phyloP scores from a whole-genome alignment of 2,113 vertebrate genomes.

The Psephotus haematonotus region DNA sequence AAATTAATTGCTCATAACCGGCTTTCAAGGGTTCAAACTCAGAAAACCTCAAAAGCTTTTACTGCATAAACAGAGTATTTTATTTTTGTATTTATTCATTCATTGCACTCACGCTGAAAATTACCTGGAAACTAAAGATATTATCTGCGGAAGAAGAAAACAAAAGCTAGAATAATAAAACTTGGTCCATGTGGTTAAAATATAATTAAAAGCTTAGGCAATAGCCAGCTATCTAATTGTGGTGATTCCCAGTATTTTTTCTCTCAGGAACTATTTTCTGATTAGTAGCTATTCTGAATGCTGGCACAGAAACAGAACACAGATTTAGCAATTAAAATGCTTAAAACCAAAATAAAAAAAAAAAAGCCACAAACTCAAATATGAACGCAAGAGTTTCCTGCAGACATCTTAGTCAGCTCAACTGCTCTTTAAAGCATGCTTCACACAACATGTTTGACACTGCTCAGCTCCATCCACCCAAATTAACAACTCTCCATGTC shows the following conservation, averaged over 20 bases:
- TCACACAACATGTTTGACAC: fast-evolving
- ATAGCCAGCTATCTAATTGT: background rate
- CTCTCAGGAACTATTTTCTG: constrained; percentile 34
- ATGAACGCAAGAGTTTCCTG: background rate
- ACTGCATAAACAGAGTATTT: background rate
- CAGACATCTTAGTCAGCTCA: background rate
- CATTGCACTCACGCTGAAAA: background rate
- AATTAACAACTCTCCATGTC: fast-evolving
- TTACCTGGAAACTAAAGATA: background rate
- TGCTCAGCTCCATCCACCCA: background rate
- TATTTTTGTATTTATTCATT: background rate
- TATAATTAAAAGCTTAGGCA: constrained; percentile 30
- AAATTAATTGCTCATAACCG: background rate
- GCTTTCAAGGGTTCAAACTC: background rate
- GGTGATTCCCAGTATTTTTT: background rate
- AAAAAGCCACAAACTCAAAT: background rate
- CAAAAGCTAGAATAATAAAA: background rate
- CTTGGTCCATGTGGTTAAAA: background rate
- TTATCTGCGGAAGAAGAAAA: background rate
- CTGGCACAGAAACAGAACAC: constrained; percentile 17
- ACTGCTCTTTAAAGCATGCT: fast-evolving
- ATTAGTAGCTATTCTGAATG: background rate
- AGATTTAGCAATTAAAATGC: constrained; percentile 23
- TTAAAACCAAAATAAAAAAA: background rate
- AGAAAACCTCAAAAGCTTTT: background rate